A percentile compares a stretch with the other conserved stretches of the same genome.
Evolutionary conservation across 2,888 invertebrate genomes (phyloP).

Genomic region (Zaprionus obscuricornis): DNA sequence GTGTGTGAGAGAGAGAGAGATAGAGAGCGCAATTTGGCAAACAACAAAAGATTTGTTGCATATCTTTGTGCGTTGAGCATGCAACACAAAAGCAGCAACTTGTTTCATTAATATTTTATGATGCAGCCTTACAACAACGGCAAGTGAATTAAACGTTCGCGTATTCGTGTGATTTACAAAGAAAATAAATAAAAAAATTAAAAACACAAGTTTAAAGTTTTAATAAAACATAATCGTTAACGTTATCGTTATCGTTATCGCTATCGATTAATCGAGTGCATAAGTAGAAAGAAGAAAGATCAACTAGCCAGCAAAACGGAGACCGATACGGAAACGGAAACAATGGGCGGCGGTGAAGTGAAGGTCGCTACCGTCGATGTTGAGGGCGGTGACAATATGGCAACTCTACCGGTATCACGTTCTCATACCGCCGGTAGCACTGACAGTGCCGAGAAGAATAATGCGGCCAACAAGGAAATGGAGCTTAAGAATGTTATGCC

Average conservation of each 20-base stretch:
- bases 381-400: constrained; percentile 94
- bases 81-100: constrained; percentile 49
- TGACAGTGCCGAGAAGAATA: constrained; percentile 91
- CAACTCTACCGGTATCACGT: constrained; percentile 93
- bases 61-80: constrained; percentile 38
- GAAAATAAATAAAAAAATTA: not conserved
- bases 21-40: constrained; percentile 19
- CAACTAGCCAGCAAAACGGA: constrained; percentile 71
- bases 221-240: constrained; percentile 8
- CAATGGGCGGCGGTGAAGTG: constrained; percentile 89
- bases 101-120: constrained; percentile 57
- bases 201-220: not conserved
- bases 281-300: not conserved
- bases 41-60: constrained; percentile 56
- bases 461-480: constrained; percentile 93
- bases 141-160: constrained; percentile 14
- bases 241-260: constrained; percentile 17
- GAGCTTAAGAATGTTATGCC: constrained; percentile 93
- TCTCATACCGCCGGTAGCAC: constrained; percentile 88
- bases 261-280: constrained; percentile 21
- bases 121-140: constrained; percentile 39
- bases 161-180: constrained; percentile 11
- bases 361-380: constrained; percentile 95
- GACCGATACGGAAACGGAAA: constrained; percentile 69
- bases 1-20: not conserved